Conservation (phyloP, 1,140 invertebrate genomes). For the Drosophila orena region DNA sequence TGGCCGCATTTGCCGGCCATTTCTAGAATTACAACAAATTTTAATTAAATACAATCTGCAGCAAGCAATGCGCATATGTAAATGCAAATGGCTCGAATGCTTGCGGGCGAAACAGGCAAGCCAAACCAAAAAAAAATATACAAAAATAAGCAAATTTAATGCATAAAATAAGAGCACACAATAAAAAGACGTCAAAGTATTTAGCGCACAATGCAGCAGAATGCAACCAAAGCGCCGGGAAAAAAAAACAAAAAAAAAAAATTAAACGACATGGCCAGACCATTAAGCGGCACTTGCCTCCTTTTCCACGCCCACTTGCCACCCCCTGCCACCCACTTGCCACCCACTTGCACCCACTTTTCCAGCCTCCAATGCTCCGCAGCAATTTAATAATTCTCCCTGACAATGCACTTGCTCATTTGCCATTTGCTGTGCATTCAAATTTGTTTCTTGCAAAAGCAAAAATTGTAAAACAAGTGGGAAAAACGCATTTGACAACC, state of each 20-base stretch:
- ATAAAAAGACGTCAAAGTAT: constrained; percentile 53
- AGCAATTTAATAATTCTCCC: constrained; percentile 64
- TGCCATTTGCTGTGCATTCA: constrained; percentile 52
- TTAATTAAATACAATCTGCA: constrained; percentile 71
- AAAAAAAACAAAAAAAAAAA: constrained; percentile 31
- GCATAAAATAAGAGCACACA: constrained; percentile 4
- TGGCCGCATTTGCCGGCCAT: constrained; percentile 58
- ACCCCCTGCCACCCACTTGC: neutral
- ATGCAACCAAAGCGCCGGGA: constrained; percentile 39
- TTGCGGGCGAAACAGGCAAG: constrained; percentile 16
- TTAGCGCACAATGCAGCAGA: constrained; percentile 64
- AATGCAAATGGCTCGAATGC: constrained; percentile 62
- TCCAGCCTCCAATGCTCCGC: neutral
- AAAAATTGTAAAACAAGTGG: constrained; percentile 45
- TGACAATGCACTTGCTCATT: constrained; percentile 59
- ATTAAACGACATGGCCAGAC: constrained; percentile 54
- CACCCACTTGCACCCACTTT: neutral
- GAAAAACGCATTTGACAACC: constrained; percentile 40
- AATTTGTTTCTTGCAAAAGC: constrained; percentile 58
- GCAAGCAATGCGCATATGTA: constrained; percentile 74
- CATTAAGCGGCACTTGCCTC: constrained; percentile 51
- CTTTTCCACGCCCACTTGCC: constrained; percentile 1
- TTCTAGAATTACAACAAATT: constrained; percentile 70
- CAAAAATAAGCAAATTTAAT: constrained; percentile 15
- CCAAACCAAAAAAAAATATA: constrained; percentile 12